Evolutionary conservation across 2,888 invertebrate species (phyloP), one percentile per base, ranked within the genome.

Genomic region (Agonopterix arenella): DNA sequence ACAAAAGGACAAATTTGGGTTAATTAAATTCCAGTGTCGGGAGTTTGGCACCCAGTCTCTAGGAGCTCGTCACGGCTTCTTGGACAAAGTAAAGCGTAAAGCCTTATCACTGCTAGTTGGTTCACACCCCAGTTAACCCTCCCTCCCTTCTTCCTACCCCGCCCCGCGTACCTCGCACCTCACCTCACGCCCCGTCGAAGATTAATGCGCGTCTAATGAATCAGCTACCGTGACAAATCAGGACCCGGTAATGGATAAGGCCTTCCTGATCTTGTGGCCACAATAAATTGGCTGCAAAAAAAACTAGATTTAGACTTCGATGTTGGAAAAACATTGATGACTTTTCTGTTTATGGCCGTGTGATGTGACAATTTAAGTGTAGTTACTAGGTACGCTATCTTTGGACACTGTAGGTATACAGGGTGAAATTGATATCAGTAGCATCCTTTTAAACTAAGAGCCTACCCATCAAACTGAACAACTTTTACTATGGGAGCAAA

Each of bases 141-240:
- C 66, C 55, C 57, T 48, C 54, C 47, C 18, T 37, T 45, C 51
- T 41, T 28, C 48, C 44, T 11, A n/a, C 41, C 37, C 40, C 13
- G 37, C 36, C 38, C 44, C 36, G n/a, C 47, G 40, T 36, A 28
- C 57, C 61, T 69, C 64, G 57, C 66, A 66, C 71, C 73, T 71
- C 66, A 66, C 71, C 73, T 71, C 68, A 69, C 40, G 11, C 74
- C 71, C 69, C 66, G 51, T 61, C 59, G 62, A 80, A 83, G 83
- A 83, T 82, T 82, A 81, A 82, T 81, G 78, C 66, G 59, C 65
- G 64, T 70, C 76, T 83, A 84, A 83, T 84, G 81, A 84, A 83
- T 84, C 82, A 82, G 80, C 80, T 75, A 71, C 75, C 75, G 74
- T 83, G 83, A 83, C 82, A 83, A 84, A 84, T 84, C 82, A 81